Percentiles rank a stretch among this genome's conserved stretches.
These are phyloP conservation scores for Stigmatopora nigra DNA, from an alignment of 2,113 vertebrate genomes.

Conservation along the genomic window DNA sequence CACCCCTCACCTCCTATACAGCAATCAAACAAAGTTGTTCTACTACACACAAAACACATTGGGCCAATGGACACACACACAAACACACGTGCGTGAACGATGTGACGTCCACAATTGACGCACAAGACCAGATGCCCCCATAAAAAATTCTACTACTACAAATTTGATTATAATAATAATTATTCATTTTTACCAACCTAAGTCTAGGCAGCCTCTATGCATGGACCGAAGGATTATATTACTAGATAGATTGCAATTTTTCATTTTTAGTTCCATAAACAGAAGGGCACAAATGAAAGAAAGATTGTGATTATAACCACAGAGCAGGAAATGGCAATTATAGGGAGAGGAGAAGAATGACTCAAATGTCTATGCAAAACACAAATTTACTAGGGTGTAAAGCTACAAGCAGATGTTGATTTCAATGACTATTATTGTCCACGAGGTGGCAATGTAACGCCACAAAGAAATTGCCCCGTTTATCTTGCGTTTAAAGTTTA, in stretches of 20 bases:
- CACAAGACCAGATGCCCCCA: slow-evolving; percentile 66
- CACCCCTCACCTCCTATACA: too few relatives aligned
- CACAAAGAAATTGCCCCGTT: not conserved
- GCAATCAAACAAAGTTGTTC: not conserved
- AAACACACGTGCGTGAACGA: slow-evolving; percentile 13
- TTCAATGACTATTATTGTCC: not conserved
- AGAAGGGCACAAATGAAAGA: not conserved
- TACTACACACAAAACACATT: not conserved
- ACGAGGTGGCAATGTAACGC: not conserved
- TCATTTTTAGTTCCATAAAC: not conserved
- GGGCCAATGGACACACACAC: not conserved
- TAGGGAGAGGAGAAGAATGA: not conserved
- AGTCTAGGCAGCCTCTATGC: not conserved
- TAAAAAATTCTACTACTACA: slow-evolving; percentile 46
- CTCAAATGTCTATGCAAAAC: not conserved
- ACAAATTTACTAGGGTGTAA: not conserved
- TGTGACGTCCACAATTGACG: slow-evolving; percentile 74
- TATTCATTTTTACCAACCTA: not conserved
- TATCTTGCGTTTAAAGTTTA: not conserved
- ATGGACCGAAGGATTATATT: not conserved
- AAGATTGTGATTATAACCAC: not conserved
- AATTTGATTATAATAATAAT: not conserved
- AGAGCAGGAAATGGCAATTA: not conserved
- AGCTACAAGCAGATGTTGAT: not conserved
- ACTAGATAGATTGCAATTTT: not conserved